Evolutionary conservation across 1,140 invertebrate genomes (phyloP).

Genomic region (Macrosteles quadrilineatus): DNA sequence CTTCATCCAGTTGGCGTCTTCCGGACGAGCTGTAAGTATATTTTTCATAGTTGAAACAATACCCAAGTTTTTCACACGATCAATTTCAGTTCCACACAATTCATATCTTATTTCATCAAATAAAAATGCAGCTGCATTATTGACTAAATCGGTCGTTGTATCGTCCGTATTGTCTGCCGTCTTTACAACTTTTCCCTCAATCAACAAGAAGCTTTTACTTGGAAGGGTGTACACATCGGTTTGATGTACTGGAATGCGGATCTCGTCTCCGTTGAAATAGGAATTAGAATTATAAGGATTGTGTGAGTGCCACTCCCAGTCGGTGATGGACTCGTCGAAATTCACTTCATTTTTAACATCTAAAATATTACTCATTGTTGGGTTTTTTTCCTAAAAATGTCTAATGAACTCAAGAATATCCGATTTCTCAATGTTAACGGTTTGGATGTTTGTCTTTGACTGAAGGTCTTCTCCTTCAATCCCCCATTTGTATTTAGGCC

Average conservation of each 20-base stretch:
- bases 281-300: slow-evolving; percentile 46
- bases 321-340: slow-evolving; percentile 45
- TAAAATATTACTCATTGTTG: slow-evolving; percentile 40
- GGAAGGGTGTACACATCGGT: slow-evolving; percentile 48
- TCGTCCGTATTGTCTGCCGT: slow-evolving; percentile 8
- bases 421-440: slow-evolving; percentile 38
- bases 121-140: slow-evolving; percentile 43
- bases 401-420: slow-evolving; percentile 36
- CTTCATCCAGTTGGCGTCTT: slow-evolving; percentile 38
- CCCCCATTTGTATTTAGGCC: slow-evolving; percentile 40
- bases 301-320: slow-evolving; percentile 47
- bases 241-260: slow-evolving; percentile 48
- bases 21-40: slow-evolving; percentile 41
- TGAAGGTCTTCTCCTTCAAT: not conserved
- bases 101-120: slow-evolving; percentile 54
- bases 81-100: slow-evolving; percentile 51
- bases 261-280: slow-evolving; percentile 33
- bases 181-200: slow-evolving; percentile 40
- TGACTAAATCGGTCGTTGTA: not conserved
- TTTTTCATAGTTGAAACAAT: slow-evolving; percentile 50
- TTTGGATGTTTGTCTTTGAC: slow-evolving; percentile 14
- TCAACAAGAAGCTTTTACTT: slow-evolving; percentile 44
- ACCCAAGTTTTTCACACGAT: slow-evolving; percentile 49
- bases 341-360: slow-evolving; percentile 36
- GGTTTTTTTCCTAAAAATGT: slow-evolving; percentile 31